Evolutionary conservation across 2,797 vertebrate genomes (phyloP), one percentile per base, ranked within the genome.

Genomic region (Halcyon badia): DNA sequence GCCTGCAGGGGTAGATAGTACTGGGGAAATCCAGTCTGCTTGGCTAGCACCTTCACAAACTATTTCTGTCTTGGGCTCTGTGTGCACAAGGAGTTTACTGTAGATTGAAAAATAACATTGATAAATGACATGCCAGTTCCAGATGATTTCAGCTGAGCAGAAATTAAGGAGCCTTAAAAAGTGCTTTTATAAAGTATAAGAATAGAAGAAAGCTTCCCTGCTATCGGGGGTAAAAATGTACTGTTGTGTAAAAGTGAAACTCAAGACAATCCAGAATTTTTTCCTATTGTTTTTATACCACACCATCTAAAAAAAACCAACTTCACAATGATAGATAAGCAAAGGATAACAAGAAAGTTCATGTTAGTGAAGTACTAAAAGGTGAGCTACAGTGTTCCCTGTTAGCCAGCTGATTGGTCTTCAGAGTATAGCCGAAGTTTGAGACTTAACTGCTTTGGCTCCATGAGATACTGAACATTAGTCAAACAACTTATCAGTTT

Each of bases 11-110:
- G 54, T 72, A 86, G 85, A 39, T 3, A 10, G 39, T 66, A 66
- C 88, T 88, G 68, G 68, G 56, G 84, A 83, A 94, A 93, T 87
- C 61, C 65, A 60, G 76, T 80, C 39, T 83, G 51, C 42, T 73
- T 93, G 60, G 56, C 68, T 72, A 35, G 60, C 35, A 41, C 39
- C 37, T 82, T 82, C 52, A 54, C 52, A 44, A 41, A 64, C 56
- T 49, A 8, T 81, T 87, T 77, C 51, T 83, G 16, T 84, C 78
- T 66, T 64, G 76, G 35, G 17, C 42, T 88, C 56, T 21, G 20
- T 80, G 51, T 70, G 48, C 42, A 48, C 48, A 66, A 85, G n/a
- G 30, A 73, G 17, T 78, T 91, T 87, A 61, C 22, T 87, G 44
- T 56, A 61, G 56, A 39, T 44, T 66, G 79, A 85, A 83, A 95